phyloP scores from a whole-genome alignment of 2,888 invertebrate species.

The Amphimallon solstitiale region DNA sequence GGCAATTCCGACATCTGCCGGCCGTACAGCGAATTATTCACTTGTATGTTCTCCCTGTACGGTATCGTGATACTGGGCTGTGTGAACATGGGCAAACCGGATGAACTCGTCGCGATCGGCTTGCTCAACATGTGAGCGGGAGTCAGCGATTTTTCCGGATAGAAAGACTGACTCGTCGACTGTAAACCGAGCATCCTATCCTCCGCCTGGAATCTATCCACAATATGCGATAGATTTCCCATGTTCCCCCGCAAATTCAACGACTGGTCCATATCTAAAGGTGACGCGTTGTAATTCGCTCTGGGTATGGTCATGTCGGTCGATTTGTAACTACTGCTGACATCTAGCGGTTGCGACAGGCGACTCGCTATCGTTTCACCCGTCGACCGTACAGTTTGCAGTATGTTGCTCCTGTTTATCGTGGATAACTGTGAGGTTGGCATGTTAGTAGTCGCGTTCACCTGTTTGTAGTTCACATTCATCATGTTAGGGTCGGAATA shows the following conservation, averaged over 20 bases:
- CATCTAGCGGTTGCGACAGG: conserved; percentile 33
- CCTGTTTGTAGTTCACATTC: conserved; percentile 42
- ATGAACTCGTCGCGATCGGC: conserved; percentile 53
- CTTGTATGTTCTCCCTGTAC: conserved; percentile 56
- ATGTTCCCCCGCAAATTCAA: conserved; percentile 64
- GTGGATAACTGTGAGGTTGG: conserved; percentile 9
- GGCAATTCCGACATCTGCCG: conserved; percentile 56
- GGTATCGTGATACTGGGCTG: conserved; percentile 57
- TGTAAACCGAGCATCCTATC: conserved; percentile 67
- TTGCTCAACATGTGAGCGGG: conserved; percentile 58
- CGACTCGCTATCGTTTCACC: conserved; percentile 23
- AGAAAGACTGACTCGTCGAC: conserved; percentile 62
- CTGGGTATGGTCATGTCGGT: conserved; percentile 53
- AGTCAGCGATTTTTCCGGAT: conserved; percentile 57
- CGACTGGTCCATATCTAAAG: conserved; percentile 65
- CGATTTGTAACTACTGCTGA: conserved; percentile 36
- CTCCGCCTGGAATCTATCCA: conserved; percentile 68
- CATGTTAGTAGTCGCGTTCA: conserved; percentile 9
- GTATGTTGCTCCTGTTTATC: conserved; percentile 23
- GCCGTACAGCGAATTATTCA: conserved; percentile 53
- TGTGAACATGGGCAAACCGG: conserved; percentile 58
- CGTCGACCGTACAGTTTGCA: conserved; percentile 28
- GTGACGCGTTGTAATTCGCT: conserved; percentile 57
- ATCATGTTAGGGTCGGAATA: conserved; percentile 39
- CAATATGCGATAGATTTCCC: conserved; percentile 70